Base-by-base conservation (phyloP, 2,888 invertebrate species). In the Habroteleia sp. region DNA sequence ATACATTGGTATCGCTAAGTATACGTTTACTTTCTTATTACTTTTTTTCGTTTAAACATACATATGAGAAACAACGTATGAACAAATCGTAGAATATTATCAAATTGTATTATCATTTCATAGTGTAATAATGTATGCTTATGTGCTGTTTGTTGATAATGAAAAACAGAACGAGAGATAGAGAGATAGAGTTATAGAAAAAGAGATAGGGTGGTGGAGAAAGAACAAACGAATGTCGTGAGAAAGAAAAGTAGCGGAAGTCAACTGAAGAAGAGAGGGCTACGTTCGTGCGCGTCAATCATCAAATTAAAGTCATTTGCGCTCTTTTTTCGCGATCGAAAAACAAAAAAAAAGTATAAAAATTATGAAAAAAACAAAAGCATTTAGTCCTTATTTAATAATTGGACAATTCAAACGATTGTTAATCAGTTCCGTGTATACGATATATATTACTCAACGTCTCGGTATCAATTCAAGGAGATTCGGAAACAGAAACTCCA, bases 1-100 rank as follows among this genome's bases (percentile, higher is more conserved):
- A 85, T 88, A 87, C 87, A 87, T 86, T 86, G 87, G 86, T 88
- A 88, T 88, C 84, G 85, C 86, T 88, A 88, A 88, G 84, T 87
- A 87, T 87, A 87, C 80, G 83, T 85, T 82, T 82, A 82, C 79
- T 83, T 81, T 79, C 74, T 72, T 75, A 71, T 68, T 83, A 82
- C 78, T 82, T 79, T 50, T 81, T 82, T 80, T 72, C 42, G 41
- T 76, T 76, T 75, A 82, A 84, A 84, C 84, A 71, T 76, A 76
- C 81, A 82, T 82, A 82, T 82, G 81, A 74, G 69, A 84, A 85
- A 84, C 80, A 85, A 84, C 83, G 83, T 79, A 82, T 81, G 83
- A 85, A 85, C 77, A 80, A 84, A 83, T 79, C 81, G 78, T 78
- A 75, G 63, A 75, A 82, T 84, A 84, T 82, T 83, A 82, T 76